Conservation (phyloP, 2,113 vertebrate genomes). For the Microcebus griseorufus region DNA sequence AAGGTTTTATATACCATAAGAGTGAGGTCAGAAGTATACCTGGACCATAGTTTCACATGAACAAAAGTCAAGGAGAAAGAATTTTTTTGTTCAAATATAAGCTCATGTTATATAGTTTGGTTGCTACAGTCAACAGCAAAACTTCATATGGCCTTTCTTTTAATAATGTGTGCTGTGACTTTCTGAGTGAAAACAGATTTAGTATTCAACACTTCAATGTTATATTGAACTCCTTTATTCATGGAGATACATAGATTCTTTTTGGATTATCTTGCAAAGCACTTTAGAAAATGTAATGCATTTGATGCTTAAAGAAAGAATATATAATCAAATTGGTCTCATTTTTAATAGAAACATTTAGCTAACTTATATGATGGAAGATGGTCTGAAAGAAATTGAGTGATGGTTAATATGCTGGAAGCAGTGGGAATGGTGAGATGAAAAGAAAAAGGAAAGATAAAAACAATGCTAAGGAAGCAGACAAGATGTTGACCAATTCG, state of each 20-base stretch:
- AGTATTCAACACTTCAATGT: not conserved
- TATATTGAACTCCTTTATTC: conserved; percentile 6
- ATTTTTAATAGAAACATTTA: not conserved
- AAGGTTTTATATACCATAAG: not conserved
- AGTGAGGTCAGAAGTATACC: not conserved
- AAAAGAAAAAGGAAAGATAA: not conserved
- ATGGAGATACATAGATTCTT: not conserved
- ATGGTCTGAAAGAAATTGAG: not conserved
- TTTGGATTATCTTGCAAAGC: not conserved
- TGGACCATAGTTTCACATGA: not conserved
- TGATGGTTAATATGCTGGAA: not conserved
- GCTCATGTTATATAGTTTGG: not conserved
- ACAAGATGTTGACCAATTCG: not conserved
- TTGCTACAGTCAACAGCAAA: not conserved
- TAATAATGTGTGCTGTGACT: not conserved
- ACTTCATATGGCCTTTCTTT: not conserved
- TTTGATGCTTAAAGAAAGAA: not conserved
- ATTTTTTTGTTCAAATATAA: not conserved
- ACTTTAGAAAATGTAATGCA: conserved; percentile 34
- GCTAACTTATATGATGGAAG: not conserved
- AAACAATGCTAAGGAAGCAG: not conserved
- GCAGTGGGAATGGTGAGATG: not conserved
- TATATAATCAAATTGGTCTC: not conserved
- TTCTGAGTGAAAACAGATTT: not conserved
- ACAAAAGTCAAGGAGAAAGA: not conserved